Conservation (phyloP, 2,113 vertebrate genomes). For the Gopherus evgoodei region DNA sequence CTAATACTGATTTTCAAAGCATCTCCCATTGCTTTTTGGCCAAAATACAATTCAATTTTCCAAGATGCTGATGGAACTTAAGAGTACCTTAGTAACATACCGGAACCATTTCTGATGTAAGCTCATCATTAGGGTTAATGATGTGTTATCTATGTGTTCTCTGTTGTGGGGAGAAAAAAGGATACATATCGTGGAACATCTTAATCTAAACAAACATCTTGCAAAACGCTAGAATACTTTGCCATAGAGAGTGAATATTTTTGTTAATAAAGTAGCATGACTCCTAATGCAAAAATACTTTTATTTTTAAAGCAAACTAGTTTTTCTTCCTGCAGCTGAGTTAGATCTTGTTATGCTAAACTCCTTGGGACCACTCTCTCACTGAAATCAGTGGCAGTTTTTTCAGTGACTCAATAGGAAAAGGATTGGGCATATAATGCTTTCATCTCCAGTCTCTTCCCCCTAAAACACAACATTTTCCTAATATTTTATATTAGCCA, state of each 20-base stretch:
- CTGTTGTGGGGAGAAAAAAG: conserved; percentile 19
- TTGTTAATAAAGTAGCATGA: conserved; percentile 27
- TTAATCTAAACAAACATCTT: conserved; percentile 63
- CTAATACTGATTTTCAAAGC: conserved; percentile 36
- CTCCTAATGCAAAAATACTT: conserved; percentile 65
- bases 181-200: not conserved
- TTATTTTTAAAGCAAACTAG: conserved; percentile 55
- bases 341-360: conserved; percentile 59
- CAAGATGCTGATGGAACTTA: conserved; percentile 15
- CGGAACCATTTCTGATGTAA: conserved; percentile 53
- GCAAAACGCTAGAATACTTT: conserved; percentile 55
- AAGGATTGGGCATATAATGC: conserved; percentile 34
- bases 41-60: conserved; percentile 7
- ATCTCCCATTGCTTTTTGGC: conserved; percentile 45
- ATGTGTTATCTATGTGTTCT: conserved; percentile 47
- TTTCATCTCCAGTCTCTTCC: conserved; percentile 35
- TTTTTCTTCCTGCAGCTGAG: conserved; percentile 43
- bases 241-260: conserved; percentile 16
- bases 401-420: conserved; percentile 51
- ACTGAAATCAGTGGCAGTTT: conserved; percentile 64
- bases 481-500: conserved; percentile 10
- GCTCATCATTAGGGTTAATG: conserved; percentile 35
- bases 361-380: conserved; percentile 67
- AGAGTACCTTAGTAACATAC: conserved; percentile 6
- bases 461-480: conserved; percentile 16